phyloP scores from a whole-genome alignment of 2,113 vertebrate species.

The Cebidichthys violaceus region DNA sequence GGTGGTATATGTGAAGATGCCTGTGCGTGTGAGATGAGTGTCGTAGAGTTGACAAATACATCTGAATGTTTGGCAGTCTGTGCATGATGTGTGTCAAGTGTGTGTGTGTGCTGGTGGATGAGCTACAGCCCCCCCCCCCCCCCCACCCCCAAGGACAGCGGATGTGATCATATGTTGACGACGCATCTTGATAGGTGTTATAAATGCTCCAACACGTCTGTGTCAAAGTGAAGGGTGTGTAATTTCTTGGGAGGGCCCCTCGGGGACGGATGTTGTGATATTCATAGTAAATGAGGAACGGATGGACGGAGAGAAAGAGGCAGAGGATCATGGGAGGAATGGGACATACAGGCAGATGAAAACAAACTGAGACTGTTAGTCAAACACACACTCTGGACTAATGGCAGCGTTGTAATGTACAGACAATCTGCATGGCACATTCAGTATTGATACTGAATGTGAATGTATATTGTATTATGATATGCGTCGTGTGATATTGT shows the following conservation, averaged over 20 bases:
- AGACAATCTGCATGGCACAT: not conserved
- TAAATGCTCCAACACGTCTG: conserved; percentile 76
- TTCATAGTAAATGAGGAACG: conserved; percentile 75
- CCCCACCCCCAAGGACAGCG: conserved; percentile 30
- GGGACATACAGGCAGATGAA: conserved; percentile 49
- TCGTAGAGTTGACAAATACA: conserved; percentile 42
- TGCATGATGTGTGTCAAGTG: conserved; percentile 19
- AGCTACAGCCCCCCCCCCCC: not conserved
- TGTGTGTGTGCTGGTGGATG: conserved; percentile 12
- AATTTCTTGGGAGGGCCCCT: conserved; percentile 71
- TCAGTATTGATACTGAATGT: conserved; percentile 1
- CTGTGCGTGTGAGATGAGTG: not conserved
- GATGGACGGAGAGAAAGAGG: conserved; percentile 47
- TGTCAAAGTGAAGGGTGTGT: conserved; percentile 73
- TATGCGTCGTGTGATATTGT: not conserved
- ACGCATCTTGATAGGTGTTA: conserved; percentile 76
- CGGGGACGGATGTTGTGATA: conserved; percentile 63
- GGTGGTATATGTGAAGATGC: conserved; percentile 19
- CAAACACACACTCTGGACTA: conserved; percentile 42
- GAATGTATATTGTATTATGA: not conserved
- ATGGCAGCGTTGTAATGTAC: conserved; percentile 20
- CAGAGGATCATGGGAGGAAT: conserved; percentile 36
- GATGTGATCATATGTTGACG: conserved; percentile 69
- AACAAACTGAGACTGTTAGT: conserved; percentile 57
- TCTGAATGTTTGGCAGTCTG: conserved; percentile 49